Conservation (phyloP, 1,140 invertebrate genomes). For the Lamellibrachia luymesi region DNA sequence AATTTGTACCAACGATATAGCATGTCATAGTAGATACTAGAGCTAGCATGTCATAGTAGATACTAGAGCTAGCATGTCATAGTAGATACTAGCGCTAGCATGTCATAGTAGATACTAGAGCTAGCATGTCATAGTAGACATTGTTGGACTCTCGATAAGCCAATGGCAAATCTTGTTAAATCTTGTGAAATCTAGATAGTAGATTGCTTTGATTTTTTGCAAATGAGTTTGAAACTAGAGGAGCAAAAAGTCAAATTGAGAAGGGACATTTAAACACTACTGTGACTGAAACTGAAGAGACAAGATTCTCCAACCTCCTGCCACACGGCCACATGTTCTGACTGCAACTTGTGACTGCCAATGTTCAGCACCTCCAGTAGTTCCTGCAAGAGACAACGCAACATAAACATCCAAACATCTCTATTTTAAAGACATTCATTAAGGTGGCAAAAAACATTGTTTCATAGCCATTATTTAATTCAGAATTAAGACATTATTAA, state of each 20-base stretch:
- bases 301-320: constrained; percentile 56
- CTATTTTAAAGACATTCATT: constrained; percentile 23
- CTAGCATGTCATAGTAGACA: no score
- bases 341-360: constrained; percentile 44
- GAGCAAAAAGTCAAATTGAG: background rate
- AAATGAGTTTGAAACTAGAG: background rate
- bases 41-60: no score
- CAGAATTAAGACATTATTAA: constrained; percentile 15
- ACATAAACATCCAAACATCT: constrained; percentile 26
- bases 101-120: no score
- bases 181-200: background rate
- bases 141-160: no score
- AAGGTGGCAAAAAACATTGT: constrained; percentile 21
- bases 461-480: constrained; percentile 29
- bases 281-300: background rate
- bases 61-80: no score
- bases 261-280: background rate
- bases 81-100: no score
- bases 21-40: no score
- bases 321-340: constrained; percentile 69
- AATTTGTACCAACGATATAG: no score
- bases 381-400: constrained; percentile 54
- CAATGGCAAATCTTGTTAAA: no score
- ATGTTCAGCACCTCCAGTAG: constrained; percentile 59
- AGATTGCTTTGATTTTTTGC: background rate